Base-by-base conservation (phyloP, 2,797 vertebrate genomes). In the Micrastur ruficollis region DNA sequence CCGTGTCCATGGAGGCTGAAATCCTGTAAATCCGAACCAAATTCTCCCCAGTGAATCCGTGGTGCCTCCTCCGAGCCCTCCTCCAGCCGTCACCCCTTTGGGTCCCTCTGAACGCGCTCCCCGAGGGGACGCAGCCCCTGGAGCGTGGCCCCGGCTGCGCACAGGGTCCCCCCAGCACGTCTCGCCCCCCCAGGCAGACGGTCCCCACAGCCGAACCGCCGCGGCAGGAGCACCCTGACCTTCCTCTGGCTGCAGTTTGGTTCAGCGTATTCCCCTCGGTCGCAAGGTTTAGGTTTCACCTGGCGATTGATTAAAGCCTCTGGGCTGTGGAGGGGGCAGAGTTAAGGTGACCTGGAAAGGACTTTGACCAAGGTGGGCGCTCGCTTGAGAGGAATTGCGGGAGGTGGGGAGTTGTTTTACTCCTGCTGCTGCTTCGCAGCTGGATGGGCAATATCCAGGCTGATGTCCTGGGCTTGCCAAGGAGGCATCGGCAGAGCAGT, bases 251-350 rank as follows among this genome's bases (percentile, higher is more conserved):
- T 34, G 71, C 32, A 6, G 4, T 66, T 20, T 1, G 58, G 90
- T 46, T 86, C 90, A 20, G 79, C n/a, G 3, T 11, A 17, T 86
- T 66, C 84, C 52, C 74, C 82, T 47, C 19, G 6, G 1, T 3
- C 1, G 12, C 14, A 3, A 47, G 95, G 96, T 80, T 97, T 95
- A 2, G 56, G 86, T 96, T 97, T 96, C 96, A 93, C 84, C 89
- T 56, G 94, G 90, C 1, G 61, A 96, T 82, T 76, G 92, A 96
- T 93, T 50, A 16, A 79, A 94, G 38, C 53, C 90, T 81, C 62
- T 5, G 13, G 76, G 76, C 88, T 80, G 85, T 1, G 0, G 47
- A 20, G 56, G 47, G 74, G 15, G 20, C 81, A 80, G 95, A 66
- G 74, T 8, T 65, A 81, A 93, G 95, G 92, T 95, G 95, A 95